Percentiles rank a stretch among this genome's conserved stretches.
Evolutionary conservation across 37 sponge, comb jelly and placozoan genomes (phyloP).

Genomic region (Amphimedon queenslandica): DNA sequence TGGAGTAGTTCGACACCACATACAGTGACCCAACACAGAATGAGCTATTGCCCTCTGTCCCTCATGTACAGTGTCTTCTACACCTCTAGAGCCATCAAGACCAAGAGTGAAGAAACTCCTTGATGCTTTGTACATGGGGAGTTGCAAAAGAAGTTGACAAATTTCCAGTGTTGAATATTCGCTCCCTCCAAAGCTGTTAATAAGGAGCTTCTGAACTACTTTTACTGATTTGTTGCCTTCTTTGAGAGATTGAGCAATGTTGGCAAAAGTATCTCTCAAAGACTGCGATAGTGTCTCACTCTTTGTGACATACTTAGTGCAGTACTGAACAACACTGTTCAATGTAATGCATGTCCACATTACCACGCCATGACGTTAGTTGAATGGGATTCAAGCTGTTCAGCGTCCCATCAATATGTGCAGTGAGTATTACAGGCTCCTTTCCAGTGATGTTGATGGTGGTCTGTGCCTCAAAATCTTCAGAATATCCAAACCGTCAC

Average conservation of each 20-base stretch:
- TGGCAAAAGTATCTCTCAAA: constrained; percentile 12
- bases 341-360: constrained; percentile 39
- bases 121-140: constrained; percentile 19
- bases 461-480: constrained; percentile 17
- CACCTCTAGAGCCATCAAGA: constrained; percentile 19
- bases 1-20: constrained; percentile 2
- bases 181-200: constrained; percentile 12
- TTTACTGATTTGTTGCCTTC: constrained; percentile 15
- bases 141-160: constrained; percentile 25
- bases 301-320: constrained; percentile 28
- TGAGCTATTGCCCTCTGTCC: neutral
- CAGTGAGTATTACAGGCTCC: no score
- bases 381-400: constrained; percentile 36
- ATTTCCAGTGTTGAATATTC: constrained; percentile 33
- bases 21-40: constrained; percentile 20
- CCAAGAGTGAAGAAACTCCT: constrained; percentile 3
- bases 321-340: constrained; percentile 4
- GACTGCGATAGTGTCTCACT: constrained; percentile 15
- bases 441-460: neutral
- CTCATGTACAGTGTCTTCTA: neutral
- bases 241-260: constrained; percentile 8
- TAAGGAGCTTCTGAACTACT: constrained; percentile 22
- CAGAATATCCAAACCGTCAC: constrained; percentile 46
- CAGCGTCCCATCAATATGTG: constrained; percentile 7
- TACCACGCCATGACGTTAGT: constrained; percentile 36